These are phyloP conservation scores for Nyctalus aviator DNA, from an alignment of 2,797 vertebrate species.

Conservation along the genomic window DNA sequence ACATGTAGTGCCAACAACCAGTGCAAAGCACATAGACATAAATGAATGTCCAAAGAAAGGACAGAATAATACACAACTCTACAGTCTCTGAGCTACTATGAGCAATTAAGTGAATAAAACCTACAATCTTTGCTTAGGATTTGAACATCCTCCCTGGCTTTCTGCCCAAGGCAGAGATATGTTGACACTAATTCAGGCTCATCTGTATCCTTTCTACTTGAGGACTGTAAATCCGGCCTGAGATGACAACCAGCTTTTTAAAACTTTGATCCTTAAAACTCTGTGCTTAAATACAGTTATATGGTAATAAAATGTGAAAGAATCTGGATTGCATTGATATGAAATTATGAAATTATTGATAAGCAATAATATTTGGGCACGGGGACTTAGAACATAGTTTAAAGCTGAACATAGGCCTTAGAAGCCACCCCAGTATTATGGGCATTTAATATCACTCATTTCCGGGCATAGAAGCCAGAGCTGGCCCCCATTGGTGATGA, in stretches of 20 bases:
- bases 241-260: not conserved
- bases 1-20: not conserved
- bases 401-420: not conserved
- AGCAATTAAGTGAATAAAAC: not conserved
- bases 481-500: not conserved
- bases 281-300: slow-evolving; percentile 44
- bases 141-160: not conserved
- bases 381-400: slow-evolving; percentile 39
- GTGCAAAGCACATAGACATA: not conserved
- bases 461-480: slow-evolving; percentile 26
- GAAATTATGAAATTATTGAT: slow-evolving; percentile 25
- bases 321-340: not conserved
- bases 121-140: slow-evolving; percentile 21
- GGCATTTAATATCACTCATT: slow-evolving; percentile 36
- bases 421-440: not conserved
- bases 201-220: not conserved
- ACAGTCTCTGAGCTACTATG: not conserved
- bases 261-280: slow-evolving; percentile 46
- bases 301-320: slow-evolving; percentile 8
- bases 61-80: not conserved
- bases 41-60: not conserved
- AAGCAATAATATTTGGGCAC: not conserved
- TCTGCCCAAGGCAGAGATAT: not conserved
- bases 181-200: not conserved
- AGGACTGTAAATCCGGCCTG: not conserved